Evolutionary conservation across 2,888 invertebrate species (phyloP).

Genomic region (Marronus borbonicus): DNA sequence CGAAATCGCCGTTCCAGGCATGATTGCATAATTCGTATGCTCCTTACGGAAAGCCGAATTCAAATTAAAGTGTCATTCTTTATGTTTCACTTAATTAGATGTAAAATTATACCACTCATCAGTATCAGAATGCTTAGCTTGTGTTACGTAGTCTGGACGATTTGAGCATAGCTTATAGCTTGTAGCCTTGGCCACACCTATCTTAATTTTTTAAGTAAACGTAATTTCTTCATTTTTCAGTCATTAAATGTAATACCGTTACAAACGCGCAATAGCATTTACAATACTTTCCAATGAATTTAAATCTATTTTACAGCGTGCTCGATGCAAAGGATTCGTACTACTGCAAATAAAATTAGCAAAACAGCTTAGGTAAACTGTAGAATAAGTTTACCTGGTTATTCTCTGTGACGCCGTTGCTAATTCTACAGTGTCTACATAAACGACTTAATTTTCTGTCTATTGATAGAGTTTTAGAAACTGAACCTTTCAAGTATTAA

Average conservation of each 20-base stretch:
- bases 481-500: too few species aligned
- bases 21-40: conserved; percentile 12
- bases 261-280: neutral
- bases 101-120: conserved; percentile 36
- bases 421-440: neutral
- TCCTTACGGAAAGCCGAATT: neutral
- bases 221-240: conserved; percentile 35
- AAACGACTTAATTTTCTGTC: too few species aligned
- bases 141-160: conserved; percentile 38
- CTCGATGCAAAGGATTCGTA: too few species aligned
- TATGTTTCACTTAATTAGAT: conserved; percentile 31
- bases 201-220: conserved; percentile 22
- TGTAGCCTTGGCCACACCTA: conserved; percentile 42
- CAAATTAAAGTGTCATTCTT: conserved; percentile 16
- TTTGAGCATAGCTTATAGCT: conserved; percentile 32
- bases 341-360: too few species aligned
- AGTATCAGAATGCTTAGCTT: neutral
- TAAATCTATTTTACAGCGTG: neutral
- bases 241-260: conserved; percentile 34
- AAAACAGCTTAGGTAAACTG: too few species aligned
- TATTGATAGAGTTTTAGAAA: too few species aligned
- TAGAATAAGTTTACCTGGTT: too few species aligned
- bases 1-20: neutral
- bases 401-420: too few species aligned
- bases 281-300: conserved; percentile 17